phyloP scores from a whole-genome alignment of 2,888 invertebrate species.

The Dorcus parallelipipedus region DNA sequence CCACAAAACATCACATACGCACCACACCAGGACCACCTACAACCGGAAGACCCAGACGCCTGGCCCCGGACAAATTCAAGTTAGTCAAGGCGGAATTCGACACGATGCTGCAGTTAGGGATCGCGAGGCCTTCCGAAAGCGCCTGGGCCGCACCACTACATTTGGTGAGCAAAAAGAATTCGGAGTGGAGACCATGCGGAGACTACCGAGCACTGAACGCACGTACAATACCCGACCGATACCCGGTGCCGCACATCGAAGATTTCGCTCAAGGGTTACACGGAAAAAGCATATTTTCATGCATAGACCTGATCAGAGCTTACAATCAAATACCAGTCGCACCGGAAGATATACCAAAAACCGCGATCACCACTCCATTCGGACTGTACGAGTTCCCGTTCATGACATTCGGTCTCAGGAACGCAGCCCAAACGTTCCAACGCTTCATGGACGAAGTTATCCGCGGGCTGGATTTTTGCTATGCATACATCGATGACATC shows the following conservation, averaged over 20 bases:
- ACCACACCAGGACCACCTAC: constrained; percentile 9
- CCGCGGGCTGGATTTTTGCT: too few relatives aligned
- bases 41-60: constrained; percentile 3
- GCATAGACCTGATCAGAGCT: constrained; percentile 37
- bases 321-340: constrained; percentile 39
- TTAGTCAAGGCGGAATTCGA: constrained; percentile 12
- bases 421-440: too few relatives aligned
- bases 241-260: constrained; percentile 41
- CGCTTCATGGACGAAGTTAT: too few relatives aligned
- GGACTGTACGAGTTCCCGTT: constrained; percentile 14
- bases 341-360: constrained; percentile 34
- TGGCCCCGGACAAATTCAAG: constrained; percentile 8
- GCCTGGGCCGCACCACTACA: constrained; percentile 38
- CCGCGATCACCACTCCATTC: constrained; percentile 26
- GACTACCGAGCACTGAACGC: constrained; percentile 38
- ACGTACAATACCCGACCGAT: constrained; percentile 49
- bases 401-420: too few relatives aligned
- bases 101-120: constrained; percentile 25
- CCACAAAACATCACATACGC: neutral
- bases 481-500: too few relatives aligned
- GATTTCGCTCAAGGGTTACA: constrained; percentile 30
- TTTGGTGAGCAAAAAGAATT: constrained; percentile 35
- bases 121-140: constrained; percentile 23
- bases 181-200: constrained; percentile 39
- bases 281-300: constrained; percentile 32